phyloP scores from a whole-genome alignment of 2,888 invertebrate genomes.

The Cephus pygmeus region DNA sequence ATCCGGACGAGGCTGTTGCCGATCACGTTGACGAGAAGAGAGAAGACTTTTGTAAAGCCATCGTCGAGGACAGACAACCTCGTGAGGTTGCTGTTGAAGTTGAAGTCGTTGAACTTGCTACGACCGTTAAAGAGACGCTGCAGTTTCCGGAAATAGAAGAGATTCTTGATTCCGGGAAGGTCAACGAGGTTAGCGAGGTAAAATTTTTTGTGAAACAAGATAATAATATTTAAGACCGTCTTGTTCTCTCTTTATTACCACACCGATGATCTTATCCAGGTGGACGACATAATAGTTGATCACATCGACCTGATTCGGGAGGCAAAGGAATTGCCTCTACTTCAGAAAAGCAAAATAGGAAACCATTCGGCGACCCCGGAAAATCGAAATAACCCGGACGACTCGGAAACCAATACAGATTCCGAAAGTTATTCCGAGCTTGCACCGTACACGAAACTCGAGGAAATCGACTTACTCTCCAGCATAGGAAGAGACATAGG shows the following conservation, averaged over 20 bases:
- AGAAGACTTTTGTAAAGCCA: conserved; percentile 31
- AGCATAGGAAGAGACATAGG: conserved; percentile 59
- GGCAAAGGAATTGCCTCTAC: conserved; percentile 51
- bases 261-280: conserved; percentile 20
- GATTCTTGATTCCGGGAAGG: conserved; percentile 53
- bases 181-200: conserved; percentile 53
- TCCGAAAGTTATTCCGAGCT: conserved; percentile 42
- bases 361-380: conserved; percentile 39
- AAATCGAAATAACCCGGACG: conserved; percentile 5
- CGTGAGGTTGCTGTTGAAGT: conserved; percentile 47
- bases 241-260: neutral
- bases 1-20: conserved; percentile 17
- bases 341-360: conserved; percentile 42
- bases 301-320: conserved; percentile 59
- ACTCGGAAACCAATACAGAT: conserved; percentile 9
- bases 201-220: neutral
- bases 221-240: neutral
- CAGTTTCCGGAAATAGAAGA: conserved; percentile 62
- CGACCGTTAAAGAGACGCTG: conserved; percentile 56
- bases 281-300: conserved; percentile 50
- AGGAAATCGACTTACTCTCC: conserved; percentile 61
- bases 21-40: conserved; percentile 10
- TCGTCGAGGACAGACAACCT: conserved; percentile 29
- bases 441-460: conserved; percentile 52
- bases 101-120: conserved; percentile 57